phyloP scores from a whole-genome alignment of 2,797 vertebrate species.

The Hirundo rustica region DNA sequence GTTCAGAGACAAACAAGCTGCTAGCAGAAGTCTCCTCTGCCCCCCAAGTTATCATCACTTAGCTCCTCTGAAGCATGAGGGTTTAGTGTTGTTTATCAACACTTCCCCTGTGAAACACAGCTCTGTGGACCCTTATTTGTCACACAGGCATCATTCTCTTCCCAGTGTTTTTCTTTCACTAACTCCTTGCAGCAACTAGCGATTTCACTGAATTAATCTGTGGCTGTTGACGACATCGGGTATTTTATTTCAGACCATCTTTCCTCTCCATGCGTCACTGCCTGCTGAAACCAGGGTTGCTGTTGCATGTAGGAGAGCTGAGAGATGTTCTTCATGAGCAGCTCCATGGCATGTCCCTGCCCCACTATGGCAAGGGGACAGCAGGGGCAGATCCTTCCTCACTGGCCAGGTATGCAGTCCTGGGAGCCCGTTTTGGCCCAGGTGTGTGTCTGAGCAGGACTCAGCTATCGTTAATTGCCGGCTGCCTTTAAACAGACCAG shows the following conservation, averaged over 20 bases:
- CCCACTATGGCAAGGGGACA: rapidly evolving
- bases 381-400: not conserved
- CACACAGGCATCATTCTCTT: not conserved
- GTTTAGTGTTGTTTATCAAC: conserved; percentile 26
- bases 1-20: not conserved
- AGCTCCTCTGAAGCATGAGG: not conserved
- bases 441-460: not conserved
- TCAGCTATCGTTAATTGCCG: rapidly evolving
- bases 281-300: not conserved
- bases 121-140: not conserved
- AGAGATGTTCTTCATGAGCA: not conserved
- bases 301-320: not conserved
- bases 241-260: conserved; percentile 22
- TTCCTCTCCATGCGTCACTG: not conserved
- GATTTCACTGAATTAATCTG: conserved; percentile 25
- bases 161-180: conserved; percentile 25
- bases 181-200: not conserved
- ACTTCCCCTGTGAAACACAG: not conserved
- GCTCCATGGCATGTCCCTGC: not conserved
- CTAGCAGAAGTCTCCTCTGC: not conserved
- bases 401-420: not conserved
- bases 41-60: not conserved
- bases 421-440: not conserved
- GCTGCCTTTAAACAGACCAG: not conserved
- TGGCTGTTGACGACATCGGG: not conserved